Evolutionary conservation across 2,797 vertebrate species (phyloP).

Genomic region (Acrocephalus scirpaceus): DNA sequence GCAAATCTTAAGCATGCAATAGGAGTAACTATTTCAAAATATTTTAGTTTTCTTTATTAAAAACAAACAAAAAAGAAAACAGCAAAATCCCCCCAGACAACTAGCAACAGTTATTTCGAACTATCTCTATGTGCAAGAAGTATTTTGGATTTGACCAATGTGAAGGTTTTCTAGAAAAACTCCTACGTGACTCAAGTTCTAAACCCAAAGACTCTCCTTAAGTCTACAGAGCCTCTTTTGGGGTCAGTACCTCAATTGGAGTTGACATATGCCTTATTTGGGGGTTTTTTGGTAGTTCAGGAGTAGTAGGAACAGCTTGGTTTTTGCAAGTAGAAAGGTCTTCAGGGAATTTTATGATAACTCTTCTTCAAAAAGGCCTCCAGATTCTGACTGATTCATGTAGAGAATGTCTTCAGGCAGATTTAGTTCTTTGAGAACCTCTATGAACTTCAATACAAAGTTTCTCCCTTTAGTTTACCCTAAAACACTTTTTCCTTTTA

Average conservation of each 20-base stretch:
- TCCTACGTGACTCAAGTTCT: background rate
- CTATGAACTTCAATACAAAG: background rate
- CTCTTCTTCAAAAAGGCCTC: background rate
- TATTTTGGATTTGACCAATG: background rate
- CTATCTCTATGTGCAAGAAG: background rate
- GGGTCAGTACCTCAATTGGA: background rate
- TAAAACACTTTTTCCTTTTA: background rate
- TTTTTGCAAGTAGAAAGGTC: background rate
- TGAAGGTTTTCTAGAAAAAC: background rate
- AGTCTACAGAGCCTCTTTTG: background rate
- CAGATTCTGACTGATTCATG: background rate
- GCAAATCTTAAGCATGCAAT: background rate
- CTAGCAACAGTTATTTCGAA: background rate
- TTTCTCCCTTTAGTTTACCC: background rate
- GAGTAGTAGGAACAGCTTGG: background rate
- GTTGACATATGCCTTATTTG: background rate
- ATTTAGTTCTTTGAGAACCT: background rate
- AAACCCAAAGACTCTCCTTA: background rate
- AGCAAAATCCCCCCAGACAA: fast-evolving
- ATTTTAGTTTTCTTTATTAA: background rate
- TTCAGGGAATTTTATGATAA: background rate
- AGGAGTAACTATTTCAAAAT: background rate
- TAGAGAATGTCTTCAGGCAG: background rate
- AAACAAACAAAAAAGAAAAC: background rate
- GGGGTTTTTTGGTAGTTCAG: background rate